Evolutionary conservation across 2,888 invertebrate genomes (phyloP).

Genomic region (Heteromurus nitidus): DNA sequence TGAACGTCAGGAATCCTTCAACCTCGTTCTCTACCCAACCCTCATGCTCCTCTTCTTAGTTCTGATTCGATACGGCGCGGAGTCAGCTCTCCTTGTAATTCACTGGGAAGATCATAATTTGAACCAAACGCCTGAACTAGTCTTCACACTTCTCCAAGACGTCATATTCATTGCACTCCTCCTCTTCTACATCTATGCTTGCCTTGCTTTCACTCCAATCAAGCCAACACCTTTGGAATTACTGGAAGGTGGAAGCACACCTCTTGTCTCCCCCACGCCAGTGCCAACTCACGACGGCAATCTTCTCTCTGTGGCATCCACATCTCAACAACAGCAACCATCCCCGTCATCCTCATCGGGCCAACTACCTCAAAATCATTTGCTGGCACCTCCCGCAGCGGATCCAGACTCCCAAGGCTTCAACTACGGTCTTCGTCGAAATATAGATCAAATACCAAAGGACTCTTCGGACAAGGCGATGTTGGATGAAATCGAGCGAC

Average conservation of each 20-base stretch:
- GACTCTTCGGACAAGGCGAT: slow-evolving; percentile 13
- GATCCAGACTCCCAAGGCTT: slow-evolving; percentile 53
- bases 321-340: background rate
- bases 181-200: slow-evolving; percentile 56
- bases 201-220: slow-evolving; percentile 58
- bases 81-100: slow-evolving; percentile 49
- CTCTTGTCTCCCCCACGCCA: slow-evolving; percentile 28
- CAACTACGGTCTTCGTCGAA: slow-evolving; percentile 48
- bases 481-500: slow-evolving; percentile 40
- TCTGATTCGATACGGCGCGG: slow-evolving; percentile 59
- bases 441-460: slow-evolving; percentile 35
- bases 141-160: slow-evolving; percentile 52
- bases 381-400: background rate
- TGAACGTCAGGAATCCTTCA: slow-evolving; percentile 64
- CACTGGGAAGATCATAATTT: slow-evolving; percentile 63
- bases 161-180: slow-evolving; percentile 43
- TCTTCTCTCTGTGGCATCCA: background rate
- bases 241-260: slow-evolving; percentile 43
- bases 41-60: slow-evolving; percentile 58
- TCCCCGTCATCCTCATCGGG: slow-evolving; percentile 12
- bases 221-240: slow-evolving; percentile 47
- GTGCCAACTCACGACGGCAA: slow-evolving; percentile 13
- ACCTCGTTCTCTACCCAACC: slow-evolving; percentile 60
- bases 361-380: background rate
- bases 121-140: slow-evolving; percentile 50